Base-by-base conservation (phyloP, 2,113 vertebrate species). In the Taurulus bubalis region DNA sequence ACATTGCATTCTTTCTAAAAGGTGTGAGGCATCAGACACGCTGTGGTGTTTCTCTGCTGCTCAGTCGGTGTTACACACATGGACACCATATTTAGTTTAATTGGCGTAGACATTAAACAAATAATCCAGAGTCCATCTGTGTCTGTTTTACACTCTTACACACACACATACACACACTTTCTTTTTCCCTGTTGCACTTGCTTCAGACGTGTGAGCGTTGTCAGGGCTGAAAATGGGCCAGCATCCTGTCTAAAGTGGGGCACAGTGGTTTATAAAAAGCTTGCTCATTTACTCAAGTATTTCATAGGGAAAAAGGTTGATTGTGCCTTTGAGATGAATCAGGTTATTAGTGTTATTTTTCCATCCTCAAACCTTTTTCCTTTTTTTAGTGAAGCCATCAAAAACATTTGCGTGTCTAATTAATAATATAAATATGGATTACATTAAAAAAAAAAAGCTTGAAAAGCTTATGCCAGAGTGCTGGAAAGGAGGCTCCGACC, bases 211-310 rank as follows among this genome's bases (percentile, higher is more conserved):
- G 51, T 66, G 78, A 90, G 82, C 45, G 56, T 76, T 79, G 63
- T 79, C 77, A 84, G 45, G 56, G 73, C 77, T 85, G 87, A 90
- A 95, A 94, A 93, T 95, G 93, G 93, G 92, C 90, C 93, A 95
- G 78, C 91, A 90, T 83, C 87, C 82, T 78, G 65, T 83, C 79
- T 80, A 87, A 94, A 94, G 81, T 94, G 89, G 94, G 91, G 82
- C 94, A 90, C 84, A 81, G 67, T 9, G 65, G 77, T 91, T 94
- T 93, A 93, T 90, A 94, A 94, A 94, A 95, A 94, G 89, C 81
- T 68, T 62, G 72, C 80, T 74, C 80, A 83, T 86, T 81, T 82
- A 79, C 56, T 84, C 56, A 65, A 71, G 69, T 62, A 79, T 85
- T 87, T 88, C 75, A 82, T 10, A 63, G 60, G 80, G 65, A 87